Base-by-base conservation (phyloP, 1,140 invertebrate genomes). In the Octopus sinensis region DNA sequence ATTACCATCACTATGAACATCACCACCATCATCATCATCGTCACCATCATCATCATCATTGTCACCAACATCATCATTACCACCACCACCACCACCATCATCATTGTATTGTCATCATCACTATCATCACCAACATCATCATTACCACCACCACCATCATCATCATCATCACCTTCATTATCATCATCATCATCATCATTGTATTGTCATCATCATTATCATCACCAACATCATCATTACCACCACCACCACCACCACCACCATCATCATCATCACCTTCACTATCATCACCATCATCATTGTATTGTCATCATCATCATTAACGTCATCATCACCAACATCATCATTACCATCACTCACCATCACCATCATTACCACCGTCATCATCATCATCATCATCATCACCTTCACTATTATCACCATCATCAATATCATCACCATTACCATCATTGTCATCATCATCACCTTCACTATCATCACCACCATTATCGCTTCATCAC, bases 291-390 rank as follows among this genome's bases (percentile, higher is more conserved):
- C 30, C 30, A 43, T 43, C 30, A 43, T 43, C 30, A 43, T 43
- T 3, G 30, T 43, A 68, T 3, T 3, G 3, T 68, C n/a, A 68
- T 68, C n/a, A 68, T 68, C n/a, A 68, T 68, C n/a, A 68, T 68
- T 23, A 23, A 23, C 23, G 62, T 68, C n/a, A 68, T 68, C n/a
- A 68, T 68, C 3, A 68, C n/a, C n/a, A 68, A 2, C n/a, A 68
- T 68, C n/a, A n/a, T 68, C 3, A 3, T 68, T 68, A 3, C 3
- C n/a, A n/a, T 68, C n/a, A n/a, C 3, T 68, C n/a, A 68, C n/a
- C n/a, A 68, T 68, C n/a, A 68, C n/a, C n/a, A 68, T 68, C n/a
- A 68, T 68, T 68, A 68, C n/a, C n/a, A 68, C n/a, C n/a, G n/a
- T 68, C n/a, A 68, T 68, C n/a, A n/a, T 68, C n/a, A n/a, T 3